Evolutionary conservation across 2,113 vertebrate species (phyloP).

Genomic region (Todiramphus chloris): DNA sequence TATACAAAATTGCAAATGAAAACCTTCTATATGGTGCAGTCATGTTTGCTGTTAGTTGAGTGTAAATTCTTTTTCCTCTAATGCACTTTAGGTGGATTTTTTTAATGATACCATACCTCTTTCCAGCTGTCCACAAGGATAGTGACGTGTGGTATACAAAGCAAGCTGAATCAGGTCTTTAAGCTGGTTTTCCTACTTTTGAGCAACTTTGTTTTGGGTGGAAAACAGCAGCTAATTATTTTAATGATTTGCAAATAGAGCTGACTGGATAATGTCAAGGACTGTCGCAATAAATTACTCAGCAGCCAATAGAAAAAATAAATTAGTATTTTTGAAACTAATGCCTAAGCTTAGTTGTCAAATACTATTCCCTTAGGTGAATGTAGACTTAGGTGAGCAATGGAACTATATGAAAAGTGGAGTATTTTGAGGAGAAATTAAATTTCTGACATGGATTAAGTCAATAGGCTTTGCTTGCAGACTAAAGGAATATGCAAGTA

Average conservation of each 20-base stretch:
- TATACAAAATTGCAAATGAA: not conserved
- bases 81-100: not conserved
- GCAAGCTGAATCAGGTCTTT: not conserved
- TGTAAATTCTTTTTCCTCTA: not conserved
- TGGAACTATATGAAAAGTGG: not conserved
- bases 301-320: not conserved
- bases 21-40: not conserved
- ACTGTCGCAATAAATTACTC: not conserved
- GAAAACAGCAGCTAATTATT: not conserved
- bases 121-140: not conserved
- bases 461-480: not conserved
- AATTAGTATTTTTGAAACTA: not conserved
- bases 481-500: not conserved
- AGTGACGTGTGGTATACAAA: not conserved
- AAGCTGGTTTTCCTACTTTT: not conserved
- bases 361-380: not conserved
- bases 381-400: not conserved
- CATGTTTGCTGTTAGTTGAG: not conserved
- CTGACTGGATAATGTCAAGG: not conserved
- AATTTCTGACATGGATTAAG: not conserved
- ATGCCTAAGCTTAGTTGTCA: not conserved
- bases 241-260: not conserved
- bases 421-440: not conserved
- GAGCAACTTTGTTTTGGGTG: not conserved
- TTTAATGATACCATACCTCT: not conserved